Percentiles rank a stretch among this genome's conserved stretches.
Evolutionary conservation across 2,888 invertebrate genomes (phyloP).

Genomic region (Athetis lepigone): DNA sequence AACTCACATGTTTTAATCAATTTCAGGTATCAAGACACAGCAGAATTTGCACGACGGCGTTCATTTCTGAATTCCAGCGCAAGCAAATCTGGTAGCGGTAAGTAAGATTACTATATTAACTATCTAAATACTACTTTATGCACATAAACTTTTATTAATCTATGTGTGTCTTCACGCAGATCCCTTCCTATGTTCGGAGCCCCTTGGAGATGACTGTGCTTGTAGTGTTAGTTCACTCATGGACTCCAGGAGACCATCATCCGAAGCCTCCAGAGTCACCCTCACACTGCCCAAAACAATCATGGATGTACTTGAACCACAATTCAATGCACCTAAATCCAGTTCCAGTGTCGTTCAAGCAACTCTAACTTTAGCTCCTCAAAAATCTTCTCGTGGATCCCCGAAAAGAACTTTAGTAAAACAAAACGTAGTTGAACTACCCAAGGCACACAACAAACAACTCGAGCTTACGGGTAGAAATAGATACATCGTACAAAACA

Average conservation of each 20-base stretch:
- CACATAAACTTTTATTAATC: conserved; percentile 24
- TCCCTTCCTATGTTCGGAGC: conserved; percentile 89
- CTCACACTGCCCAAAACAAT: conserved; percentile 89
- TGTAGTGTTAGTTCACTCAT: conserved; percentile 92
- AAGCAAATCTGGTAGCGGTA: conserved; percentile 92
- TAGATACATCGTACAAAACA: conserved; percentile 89
- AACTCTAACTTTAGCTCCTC: conserved; percentile 92
- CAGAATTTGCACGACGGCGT: conserved; percentile 93
- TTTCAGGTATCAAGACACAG: conserved; percentile 93
- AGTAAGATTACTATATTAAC: conserved; percentile 54
- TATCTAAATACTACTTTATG: background rate
- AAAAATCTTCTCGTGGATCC: conserved; percentile 85
- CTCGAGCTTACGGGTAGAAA: conserved; percentile 87
- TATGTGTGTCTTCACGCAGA: conserved; percentile 77
- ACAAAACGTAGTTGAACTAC: conserved; percentile 84
- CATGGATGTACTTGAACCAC: conserved; percentile 90
- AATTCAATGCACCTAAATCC: conserved; percentile 88
- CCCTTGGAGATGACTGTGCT: conserved; percentile 92
- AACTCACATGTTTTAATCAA: background rate
- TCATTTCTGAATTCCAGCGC: conserved; percentile 88
- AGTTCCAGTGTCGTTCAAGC: conserved; percentile 91
- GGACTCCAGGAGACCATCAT: conserved; percentile 91
- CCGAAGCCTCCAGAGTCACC: conserved; percentile 90
- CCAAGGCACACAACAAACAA: conserved; percentile 85
- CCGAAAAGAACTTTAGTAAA: conserved; percentile 87